phyloP scores from a whole-genome alignment of 2,888 invertebrate genomes.

The Heterodera filipjevi region DNA sequence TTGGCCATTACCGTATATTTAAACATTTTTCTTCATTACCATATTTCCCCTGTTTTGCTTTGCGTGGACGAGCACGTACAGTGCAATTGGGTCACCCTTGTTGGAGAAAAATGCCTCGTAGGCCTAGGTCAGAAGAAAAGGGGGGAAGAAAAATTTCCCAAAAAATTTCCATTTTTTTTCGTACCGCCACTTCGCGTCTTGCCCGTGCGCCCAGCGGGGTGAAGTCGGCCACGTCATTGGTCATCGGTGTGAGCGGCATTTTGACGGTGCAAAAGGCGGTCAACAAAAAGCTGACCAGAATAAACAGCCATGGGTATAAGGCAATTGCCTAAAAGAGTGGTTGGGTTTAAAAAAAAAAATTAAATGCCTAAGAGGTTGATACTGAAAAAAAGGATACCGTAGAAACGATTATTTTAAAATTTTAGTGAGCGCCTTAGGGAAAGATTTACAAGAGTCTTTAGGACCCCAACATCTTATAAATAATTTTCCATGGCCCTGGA shows the following conservation, averaged over 20 bases:
- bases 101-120: constrained; percentile 59
- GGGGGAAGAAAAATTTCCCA: too few relatives aligned
- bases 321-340: constrained; percentile 31
- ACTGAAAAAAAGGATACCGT: neutral
- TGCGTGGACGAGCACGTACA: constrained; percentile 58
- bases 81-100: constrained; percentile 56
- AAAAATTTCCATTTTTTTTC: constrained; percentile 18
- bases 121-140: too few relatives aligned
- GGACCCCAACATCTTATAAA: too few relatives aligned
- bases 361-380: neutral
- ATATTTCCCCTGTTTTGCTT: constrained; percentile 53
- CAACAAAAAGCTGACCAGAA: constrained; percentile 27
- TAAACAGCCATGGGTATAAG: constrained; percentile 39
- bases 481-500: too few relatives aligned
- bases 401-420: neutral
- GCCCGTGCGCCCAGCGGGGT: constrained; percentile 60
- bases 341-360: neutral
- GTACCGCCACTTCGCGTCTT: constrained; percentile 52
- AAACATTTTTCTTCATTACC: constrained; percentile 13
- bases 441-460: too few relatives aligned
- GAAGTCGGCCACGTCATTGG: constrained; percentile 62
- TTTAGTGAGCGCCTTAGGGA: too few relatives aligned
- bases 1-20: too few relatives aligned
- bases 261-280: constrained; percentile 30
- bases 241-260: constrained; percentile 52